A percentile compares a stretch with the other conserved stretches of the same genome.
Conservation (phyloP, 2,797 vertebrate species). For the Anguilla marmorata region DNA sequence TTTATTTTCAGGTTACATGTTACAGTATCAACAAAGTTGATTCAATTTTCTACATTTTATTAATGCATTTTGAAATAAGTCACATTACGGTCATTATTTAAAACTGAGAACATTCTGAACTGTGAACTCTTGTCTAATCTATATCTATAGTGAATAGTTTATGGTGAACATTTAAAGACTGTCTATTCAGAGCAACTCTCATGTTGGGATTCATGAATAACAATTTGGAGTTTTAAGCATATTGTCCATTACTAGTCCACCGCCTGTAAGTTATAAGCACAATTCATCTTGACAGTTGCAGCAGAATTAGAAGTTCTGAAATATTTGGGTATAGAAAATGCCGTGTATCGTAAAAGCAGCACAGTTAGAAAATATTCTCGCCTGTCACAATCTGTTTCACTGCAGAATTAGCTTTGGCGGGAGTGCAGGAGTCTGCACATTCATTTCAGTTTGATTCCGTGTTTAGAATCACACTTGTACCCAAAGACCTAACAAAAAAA, state of each 20-base stretch:
- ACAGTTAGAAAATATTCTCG: slow-evolving; percentile 24
- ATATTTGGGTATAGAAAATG: not conserved
- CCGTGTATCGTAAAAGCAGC: slow-evolving; percentile 22
- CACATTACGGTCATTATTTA: not conserved
- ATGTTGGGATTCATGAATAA: slow-evolving; percentile 5
- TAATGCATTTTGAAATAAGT: not conserved
- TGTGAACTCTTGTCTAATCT: not conserved
- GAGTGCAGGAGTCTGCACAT: slow-evolving; percentile 30
- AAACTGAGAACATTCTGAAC: not conserved
- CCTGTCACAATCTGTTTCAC: slow-evolving; percentile 22
- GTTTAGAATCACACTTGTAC: slow-evolving; percentile 44
- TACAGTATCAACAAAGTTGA: not conserved
- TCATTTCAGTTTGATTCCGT: slow-evolving; percentile 44
- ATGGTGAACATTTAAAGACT: not conserved
- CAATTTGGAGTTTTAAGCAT: slow-evolving; percentile 1
- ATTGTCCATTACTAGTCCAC: slow-evolving; percentile 4
- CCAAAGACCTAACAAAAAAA: slow-evolving; percentile 24
- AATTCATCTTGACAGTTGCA: slow-evolving; percentile 40
- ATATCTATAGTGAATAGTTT: not conserved
- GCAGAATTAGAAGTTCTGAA: slow-evolving; percentile 23
- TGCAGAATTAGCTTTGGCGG: slow-evolving; percentile 33
- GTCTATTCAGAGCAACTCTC: not conserved
- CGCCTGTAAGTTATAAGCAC: slow-evolving; percentile 38
- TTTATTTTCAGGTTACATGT: not conserved
- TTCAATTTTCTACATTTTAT: not conserved